Base-by-base conservation (phyloP, 2,113 vertebrate species). In the Sialia sialis region DNA sequence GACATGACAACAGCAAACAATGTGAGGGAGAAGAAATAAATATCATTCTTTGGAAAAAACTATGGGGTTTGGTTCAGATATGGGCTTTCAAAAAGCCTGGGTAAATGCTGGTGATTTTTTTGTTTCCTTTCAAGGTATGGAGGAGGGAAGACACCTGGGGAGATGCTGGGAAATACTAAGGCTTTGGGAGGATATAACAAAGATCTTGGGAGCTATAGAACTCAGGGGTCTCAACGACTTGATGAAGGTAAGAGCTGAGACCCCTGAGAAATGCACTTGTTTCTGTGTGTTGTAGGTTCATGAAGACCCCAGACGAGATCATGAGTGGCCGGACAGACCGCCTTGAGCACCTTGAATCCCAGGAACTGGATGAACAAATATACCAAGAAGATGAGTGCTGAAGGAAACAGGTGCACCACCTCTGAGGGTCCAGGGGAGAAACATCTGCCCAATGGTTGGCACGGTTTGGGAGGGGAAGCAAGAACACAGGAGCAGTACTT, bases 231-330 rank as follows among this genome's bases (percentile, higher is more conserved):
- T 85, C 54, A 36, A 32, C 4, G 9, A 39, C 25, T 13, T 54
- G 54, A 20, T 46, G 46, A 52, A 56, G 38, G 16, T 41, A 51
- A 73, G 69, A 84, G 34, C 51, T 62, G 67, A 75, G 72, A 30
- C 14, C 18, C 5, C 54, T 79, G 52, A 59, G 63, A 67, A 91
- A 88, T n/a, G 20, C 0, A 0, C 56, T 26, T 32, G 4, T 69
- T 52, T 44, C 58, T 76, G 23, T 87, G 64, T 88, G 77, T 64
- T 87, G 34, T 97, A 99, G 99, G 98, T 99, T 99, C 95, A 99
- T 99, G 99, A 99, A 99, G 95, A 99, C 99, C 51, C 99, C 99
- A 1, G 99, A 99, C 6, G 99, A 99, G 98, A 99, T 99, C 48
- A 99, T 99, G 98, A 99, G 99, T 49, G 99, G 99, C 56, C 98